A percentile compares a stretch with the other conserved stretches of the same genome.
Evolutionary conservation across 1,140 invertebrate genomes (phyloP).

Genomic region (Leguminivora glycinivorella): DNA sequence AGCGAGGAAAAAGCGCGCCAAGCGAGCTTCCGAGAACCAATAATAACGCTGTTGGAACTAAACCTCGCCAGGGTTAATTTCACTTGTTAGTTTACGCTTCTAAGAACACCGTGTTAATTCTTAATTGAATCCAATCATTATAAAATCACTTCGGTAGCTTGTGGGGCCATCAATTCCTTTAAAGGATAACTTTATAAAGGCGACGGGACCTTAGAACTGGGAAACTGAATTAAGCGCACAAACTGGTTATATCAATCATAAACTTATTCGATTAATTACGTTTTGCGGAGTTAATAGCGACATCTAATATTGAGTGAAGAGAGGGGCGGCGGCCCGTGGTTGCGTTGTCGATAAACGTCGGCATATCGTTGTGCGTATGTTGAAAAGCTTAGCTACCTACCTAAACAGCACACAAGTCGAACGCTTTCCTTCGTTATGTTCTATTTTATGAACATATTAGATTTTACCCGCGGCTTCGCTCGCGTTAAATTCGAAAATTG

Average conservation of each 20-base stretch:
- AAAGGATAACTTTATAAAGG: constrained; percentile 77
- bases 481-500: too few relatives aligned
- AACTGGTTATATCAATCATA: constrained; percentile 80
- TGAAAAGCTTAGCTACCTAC: too few relatives aligned
- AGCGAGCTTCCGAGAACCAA: constrained; percentile 15
- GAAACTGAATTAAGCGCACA: constrained; percentile 78
- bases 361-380: neutral
- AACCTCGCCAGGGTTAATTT: constrained; percentile 33
- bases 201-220: constrained; percentile 65
- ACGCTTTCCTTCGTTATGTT: too few relatives aligned
- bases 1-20: neutral
- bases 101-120: constrained; percentile 41
- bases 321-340: constrained; percentile 42
- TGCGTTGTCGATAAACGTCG: constrained; percentile 34
- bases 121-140: constrained; percentile 59
- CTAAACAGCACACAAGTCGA: too few relatives aligned
- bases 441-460: too few relatives aligned
- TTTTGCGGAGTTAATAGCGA: constrained; percentile 79
- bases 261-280: constrained; percentile 80
- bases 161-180: constrained; percentile 69
- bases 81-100: constrained; percentile 52
- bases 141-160: constrained; percentile 53
- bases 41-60: constrained; percentile 20
- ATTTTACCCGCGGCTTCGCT: too few relatives aligned
- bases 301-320: constrained; percentile 72